Percentiles rank a stretch among this genome's conserved stretches.
phyloP scores from a whole-genome alignment of 2,113 vertebrate species.

The Microtus richardsoni region DNA sequence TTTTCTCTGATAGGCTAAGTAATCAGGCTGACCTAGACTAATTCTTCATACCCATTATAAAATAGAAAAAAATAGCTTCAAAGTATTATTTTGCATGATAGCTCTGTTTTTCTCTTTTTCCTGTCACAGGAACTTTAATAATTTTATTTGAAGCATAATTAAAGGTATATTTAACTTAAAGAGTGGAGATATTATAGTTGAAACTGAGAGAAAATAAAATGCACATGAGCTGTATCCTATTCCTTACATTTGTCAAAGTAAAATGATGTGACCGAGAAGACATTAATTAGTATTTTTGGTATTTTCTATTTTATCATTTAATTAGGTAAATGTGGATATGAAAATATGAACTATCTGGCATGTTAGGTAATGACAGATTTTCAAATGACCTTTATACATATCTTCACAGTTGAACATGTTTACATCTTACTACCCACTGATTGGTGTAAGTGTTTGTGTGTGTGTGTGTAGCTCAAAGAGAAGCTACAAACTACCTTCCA shows the following conservation, averaged over 20 bases:
- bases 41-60: constrained; percentile 68
- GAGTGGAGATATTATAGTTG: constrained; percentile 13
- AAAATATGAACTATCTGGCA: constrained; percentile 21
- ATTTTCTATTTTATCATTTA: constrained; percentile 8
- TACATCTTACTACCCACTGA: background rate
- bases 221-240: constrained; percentile 3
- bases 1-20: constrained; percentile 72
- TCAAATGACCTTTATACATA: constrained; percentile 23
- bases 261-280: constrained; percentile 20
- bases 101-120: constrained; percentile 66
- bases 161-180: constrained; percentile 37
- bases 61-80: constrained; percentile 33
- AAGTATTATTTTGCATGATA: constrained; percentile 64
- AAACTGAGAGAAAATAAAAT: constrained; percentile 37
- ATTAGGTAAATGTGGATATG: background rate
- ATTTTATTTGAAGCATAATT: constrained; percentile 36
- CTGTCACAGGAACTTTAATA: constrained; percentile 39
- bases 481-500: background rate
- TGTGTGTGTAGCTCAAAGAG: background rate
- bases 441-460: background rate
- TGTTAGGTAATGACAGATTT: constrained; percentile 21
- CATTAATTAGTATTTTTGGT: background rate
- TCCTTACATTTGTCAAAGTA: constrained; percentile 16
- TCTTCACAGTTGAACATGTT: constrained; percentile 11
- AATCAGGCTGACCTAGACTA: constrained; percentile 65